phyloP scores from a whole-genome alignment of 2,113 vertebrate genomes.

The Chitala chitala region DNA sequence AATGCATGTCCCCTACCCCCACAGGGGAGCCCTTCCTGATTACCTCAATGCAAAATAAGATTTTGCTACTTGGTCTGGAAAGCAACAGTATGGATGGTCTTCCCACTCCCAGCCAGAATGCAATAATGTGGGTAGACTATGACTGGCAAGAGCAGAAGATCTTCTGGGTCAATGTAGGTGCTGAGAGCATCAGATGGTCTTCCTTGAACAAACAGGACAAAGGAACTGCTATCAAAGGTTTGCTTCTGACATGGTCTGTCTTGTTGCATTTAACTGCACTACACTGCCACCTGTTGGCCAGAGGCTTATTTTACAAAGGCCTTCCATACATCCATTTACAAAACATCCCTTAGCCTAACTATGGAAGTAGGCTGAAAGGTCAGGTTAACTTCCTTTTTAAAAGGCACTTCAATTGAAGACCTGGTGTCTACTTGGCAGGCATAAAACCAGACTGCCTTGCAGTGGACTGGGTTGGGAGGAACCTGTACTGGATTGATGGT shows the following conservation, averaged over 20 bases:
- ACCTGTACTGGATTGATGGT: constrained; percentile 83
- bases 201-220: constrained; percentile 60
- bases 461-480: constrained; percentile 84
- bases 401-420: too few relatives aligned
- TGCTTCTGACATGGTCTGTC: not conserved
- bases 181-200: constrained; percentile 76
- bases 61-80: constrained; percentile 67
- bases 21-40: constrained; percentile 71
- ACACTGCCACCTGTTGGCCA: not conserved
- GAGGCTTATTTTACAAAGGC: too few relatives aligned
- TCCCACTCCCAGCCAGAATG: constrained; percentile 57
- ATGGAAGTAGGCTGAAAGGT: too few relatives aligned
- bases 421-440: constrained; percentile 50
- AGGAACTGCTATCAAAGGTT: constrained; percentile 78
- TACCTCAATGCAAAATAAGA: constrained; percentile 66
- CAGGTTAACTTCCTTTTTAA: not conserved
- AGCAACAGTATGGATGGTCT: constrained; percentile 64
- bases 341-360: too few relatives aligned
- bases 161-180: constrained; percentile 75
- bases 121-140: constrained; percentile 77
- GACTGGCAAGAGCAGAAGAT: constrained; percentile 72
- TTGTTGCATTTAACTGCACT: too few relatives aligned
- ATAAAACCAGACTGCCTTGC: constrained; percentile 74
- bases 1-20: not conserved
- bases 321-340: too few relatives aligned